phyloP scores from a whole-genome alignment of 1,140 invertebrate species.

The Cotesia glomerata region DNA sequence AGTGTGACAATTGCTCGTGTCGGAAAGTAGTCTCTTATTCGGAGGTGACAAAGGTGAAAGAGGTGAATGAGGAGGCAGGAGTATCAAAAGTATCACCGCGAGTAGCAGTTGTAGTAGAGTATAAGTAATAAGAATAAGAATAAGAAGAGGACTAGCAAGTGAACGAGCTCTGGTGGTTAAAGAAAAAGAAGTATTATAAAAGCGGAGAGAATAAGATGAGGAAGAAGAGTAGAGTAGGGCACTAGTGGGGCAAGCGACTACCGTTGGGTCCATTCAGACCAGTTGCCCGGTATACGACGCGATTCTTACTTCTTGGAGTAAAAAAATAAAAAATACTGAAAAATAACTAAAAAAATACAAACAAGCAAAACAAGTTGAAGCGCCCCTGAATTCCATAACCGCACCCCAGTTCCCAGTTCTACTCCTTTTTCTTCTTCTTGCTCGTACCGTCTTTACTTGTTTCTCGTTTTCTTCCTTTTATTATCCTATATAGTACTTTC shows the following conservation, averaged over 20 bases:
- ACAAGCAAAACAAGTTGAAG: conserved; percentile 30
- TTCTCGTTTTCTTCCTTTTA: conserved; percentile 16
- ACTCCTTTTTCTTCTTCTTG: conserved; percentile 16
- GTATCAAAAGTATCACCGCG: too few species aligned
- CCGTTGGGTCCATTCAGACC: conserved; percentile 40
- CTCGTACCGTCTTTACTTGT: not conserved
- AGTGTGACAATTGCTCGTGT: too few species aligned
- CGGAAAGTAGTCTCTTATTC: too few species aligned
- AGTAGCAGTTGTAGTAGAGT: too few species aligned
- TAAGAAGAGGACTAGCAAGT: conserved; percentile 17
- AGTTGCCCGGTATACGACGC: conserved; percentile 30
- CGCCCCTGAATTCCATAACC: conserved; percentile 36
- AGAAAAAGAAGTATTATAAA: conserved; percentile 16
- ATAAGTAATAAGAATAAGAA: not conserved
- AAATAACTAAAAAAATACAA: too few species aligned
- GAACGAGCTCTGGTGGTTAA: conserved; percentile 11
- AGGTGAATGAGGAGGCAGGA: too few species aligned
- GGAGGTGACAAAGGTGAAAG: too few species aligned
- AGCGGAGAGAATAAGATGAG: conserved; percentile 29
- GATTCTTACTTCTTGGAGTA: conserved; percentile 30
- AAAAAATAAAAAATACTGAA: conserved; percentile 27
- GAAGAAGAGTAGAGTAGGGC: conserved; percentile 37
- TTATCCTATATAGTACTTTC: conserved; percentile 20
- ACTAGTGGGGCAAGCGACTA: conserved; percentile 38
- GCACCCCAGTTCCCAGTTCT: conserved; percentile 16